These are phyloP conservation scores for Scelioninae gen. 1 DNA, from an alignment of 2,888 invertebrate genomes.

Conservation along the genomic window DNA sequence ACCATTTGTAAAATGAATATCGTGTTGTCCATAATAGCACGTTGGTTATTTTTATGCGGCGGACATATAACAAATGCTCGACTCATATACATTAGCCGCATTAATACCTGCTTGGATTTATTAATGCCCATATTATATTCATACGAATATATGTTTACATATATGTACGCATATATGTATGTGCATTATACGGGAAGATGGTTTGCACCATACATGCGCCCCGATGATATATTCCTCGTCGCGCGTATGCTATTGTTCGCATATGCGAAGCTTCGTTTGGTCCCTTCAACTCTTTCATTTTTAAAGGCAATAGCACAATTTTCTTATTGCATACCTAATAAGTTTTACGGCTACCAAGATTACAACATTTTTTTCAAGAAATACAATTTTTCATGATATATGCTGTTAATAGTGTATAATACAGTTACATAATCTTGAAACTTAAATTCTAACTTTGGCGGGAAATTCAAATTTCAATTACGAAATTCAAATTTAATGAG, in stretches of 20 bases:
- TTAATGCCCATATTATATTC: slow-evolving; percentile 83
- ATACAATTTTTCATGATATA: no score
- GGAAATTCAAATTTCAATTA: not conserved
- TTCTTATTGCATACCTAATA: slow-evolving; percentile 33
- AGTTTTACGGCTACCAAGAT: not conserved
- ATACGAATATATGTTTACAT: slow-evolving; percentile 73
- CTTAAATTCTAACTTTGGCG: no score
- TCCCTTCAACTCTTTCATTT: slow-evolving; percentile 51
- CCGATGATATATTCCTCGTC: slow-evolving; percentile 81
- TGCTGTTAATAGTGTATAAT: no score
- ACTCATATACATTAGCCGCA: slow-evolving; percentile 82
- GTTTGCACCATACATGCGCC: slow-evolving; percentile 69
- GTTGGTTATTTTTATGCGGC: slow-evolving; percentile 78
- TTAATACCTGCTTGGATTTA: slow-evolving; percentile 83
- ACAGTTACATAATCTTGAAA: no score
- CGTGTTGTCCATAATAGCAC: slow-evolving; percentile 70
- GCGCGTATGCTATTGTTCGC: slow-evolving; percentile 78
- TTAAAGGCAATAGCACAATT: slow-evolving; percentile 40
- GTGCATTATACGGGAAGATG: slow-evolving; percentile 55
- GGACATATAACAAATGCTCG: slow-evolving; percentile 81
- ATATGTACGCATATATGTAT: slow-evolving; percentile 45
- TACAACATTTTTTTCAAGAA: not conserved
- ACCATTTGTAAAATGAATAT: slow-evolving; percentile 68
- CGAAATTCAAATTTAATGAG: no score
- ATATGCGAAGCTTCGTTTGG: slow-evolving; percentile 44